These are phyloP conservation scores for Clamator glandarius DNA, from an alignment of 2,797 vertebrate species.

Conservation along the genomic window DNA sequence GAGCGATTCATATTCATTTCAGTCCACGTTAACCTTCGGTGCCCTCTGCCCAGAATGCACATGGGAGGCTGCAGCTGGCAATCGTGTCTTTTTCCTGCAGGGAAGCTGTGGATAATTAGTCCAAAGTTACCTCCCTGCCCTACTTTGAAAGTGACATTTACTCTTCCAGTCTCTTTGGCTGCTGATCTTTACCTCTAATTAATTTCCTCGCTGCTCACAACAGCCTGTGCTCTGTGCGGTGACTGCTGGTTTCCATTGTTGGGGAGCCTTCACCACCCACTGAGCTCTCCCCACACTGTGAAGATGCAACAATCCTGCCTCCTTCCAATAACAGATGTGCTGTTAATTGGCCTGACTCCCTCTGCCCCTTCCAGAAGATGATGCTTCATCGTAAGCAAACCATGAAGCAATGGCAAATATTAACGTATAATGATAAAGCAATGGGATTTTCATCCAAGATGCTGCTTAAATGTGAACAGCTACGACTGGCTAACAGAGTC, in stretches of 20 bases:
- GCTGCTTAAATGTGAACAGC: neutral
- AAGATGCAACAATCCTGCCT: neutral
- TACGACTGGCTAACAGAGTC: neutral
- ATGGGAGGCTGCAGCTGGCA: neutral
- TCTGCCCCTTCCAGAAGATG: neutral
- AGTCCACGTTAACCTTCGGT: neutral
- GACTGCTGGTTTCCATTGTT: neutral
- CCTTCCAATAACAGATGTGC: neutral
- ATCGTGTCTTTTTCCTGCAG: neutral
- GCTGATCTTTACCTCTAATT: conserved; percentile 47
- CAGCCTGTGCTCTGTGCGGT: neutral
- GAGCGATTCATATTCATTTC: neutral
- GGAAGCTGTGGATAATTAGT: conserved; percentile 7
- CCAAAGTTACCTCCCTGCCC: conserved; percentile 30
- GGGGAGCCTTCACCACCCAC: neutral
- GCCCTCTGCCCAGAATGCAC: neutral
- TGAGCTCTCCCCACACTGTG: neutral
- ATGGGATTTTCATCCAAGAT: neutral
- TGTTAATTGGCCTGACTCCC: conserved; percentile 15
- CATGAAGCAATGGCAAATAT: neutral
- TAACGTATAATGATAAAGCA: neutral
- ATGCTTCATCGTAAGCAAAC: neutral
- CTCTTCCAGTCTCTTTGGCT: neutral
- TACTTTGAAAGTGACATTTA: conserved; percentile 57
- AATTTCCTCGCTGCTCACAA: neutral